These are phyloP conservation scores for Papilio helenus DNA, from an alignment of 1,140 invertebrate species.

Conservation along the genomic window DNA sequence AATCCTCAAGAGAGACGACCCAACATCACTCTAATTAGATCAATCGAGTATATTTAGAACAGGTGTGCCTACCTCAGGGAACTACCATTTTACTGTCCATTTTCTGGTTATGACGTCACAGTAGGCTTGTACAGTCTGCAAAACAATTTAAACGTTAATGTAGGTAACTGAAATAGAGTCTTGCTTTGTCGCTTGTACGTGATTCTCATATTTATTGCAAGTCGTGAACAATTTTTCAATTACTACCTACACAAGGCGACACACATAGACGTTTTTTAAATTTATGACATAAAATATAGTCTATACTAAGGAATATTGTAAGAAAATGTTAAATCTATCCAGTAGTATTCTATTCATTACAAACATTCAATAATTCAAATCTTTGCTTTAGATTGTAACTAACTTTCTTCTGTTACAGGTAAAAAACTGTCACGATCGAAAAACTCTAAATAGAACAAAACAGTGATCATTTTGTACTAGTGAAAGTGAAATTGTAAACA, in stretches of 20 bases:
- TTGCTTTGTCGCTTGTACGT: too few species aligned
- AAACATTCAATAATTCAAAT: too few species aligned
- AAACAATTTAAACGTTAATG: neutral
- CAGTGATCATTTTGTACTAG: neutral
- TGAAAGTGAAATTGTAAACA: constrained; percentile 33
- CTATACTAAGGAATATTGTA: too few species aligned
- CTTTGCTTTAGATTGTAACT: neutral
- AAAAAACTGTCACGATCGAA: neutral
- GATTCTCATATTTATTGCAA: too few species aligned
- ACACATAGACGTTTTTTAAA: too few species aligned
- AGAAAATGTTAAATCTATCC: too few species aligned
- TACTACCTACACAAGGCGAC: too few species aligned
- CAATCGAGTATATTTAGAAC: neutral
- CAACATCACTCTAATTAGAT: neutral
- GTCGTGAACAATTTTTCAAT: too few species aligned
- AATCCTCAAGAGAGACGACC: neutral
- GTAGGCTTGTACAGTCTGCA: neutral
- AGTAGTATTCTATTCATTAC: too few species aligned
- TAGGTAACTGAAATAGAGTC: neutral
- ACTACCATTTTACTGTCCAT: neutral
- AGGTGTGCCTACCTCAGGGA: neutral
- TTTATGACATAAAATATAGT: too few species aligned
- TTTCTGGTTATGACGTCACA: neutral
- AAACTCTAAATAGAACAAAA: neutral
- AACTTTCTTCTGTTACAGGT: neutral